Evolutionary conservation across 2,888 invertebrate species (phyloP), one percentile per base, ranked within the genome.

Genomic region (Oscheius sp.): DNA sequence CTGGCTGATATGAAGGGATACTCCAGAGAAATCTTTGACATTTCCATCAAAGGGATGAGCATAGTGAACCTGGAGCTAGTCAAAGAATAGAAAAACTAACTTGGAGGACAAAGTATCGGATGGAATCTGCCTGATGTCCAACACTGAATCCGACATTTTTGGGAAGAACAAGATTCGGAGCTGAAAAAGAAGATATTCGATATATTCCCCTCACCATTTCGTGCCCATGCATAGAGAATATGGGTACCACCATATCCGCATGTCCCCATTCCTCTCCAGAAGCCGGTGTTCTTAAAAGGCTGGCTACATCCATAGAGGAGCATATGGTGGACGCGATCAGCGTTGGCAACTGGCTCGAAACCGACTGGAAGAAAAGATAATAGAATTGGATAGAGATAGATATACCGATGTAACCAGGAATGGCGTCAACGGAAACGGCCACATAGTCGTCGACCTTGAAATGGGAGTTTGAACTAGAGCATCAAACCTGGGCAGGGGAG

Each of bases 191-290:
- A 28, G 12, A n/a, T 14, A 14, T 26, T 17, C 8, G 1, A 22
- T 14, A 24, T 14, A 51, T 4, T 24, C 12, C 4, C 9, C 62
- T 17, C 36, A 78, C 77, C 77, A 82, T 90, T 90, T 86, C 90
- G 88, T 1, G 90, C 90, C 90, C 90, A 90, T 2, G 90, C 90
- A 82, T 89, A 90, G 54, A 90, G 82, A 47, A 90, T 90, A 70
- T 87, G 87, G 12, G 83, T 73, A 17, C 80, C 84, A 26, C 70
- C 77, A 70, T 59, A 69, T 51, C 76, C 76, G 36, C 88, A 88
- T 20, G 87, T 83, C 44, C 82, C 83, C 72, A 86, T 85, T 72
- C 88, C 88, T 17, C 87, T 87, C 86, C 90, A 90, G 70, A 85
- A 85, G 64, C 90, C 90, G n/a, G 68, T 57, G n/a, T 71, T 50